Evolutionary conservation across 2,888 invertebrate species (phyloP).

Genomic region (Neelides folsomi): DNA sequence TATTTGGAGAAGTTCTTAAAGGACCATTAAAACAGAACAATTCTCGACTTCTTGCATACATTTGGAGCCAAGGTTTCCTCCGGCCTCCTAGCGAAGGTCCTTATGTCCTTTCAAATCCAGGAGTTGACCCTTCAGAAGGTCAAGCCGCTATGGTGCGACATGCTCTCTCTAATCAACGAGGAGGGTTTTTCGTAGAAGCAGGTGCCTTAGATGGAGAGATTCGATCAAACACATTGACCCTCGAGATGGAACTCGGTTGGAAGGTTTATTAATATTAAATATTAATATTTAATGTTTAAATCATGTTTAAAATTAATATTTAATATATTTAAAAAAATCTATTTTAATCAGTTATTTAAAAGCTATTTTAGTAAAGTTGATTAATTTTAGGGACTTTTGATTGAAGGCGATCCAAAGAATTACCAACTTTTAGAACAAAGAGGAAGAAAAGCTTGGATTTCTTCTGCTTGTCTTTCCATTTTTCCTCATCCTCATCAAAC

Average conservation of each 20-base stretch:
- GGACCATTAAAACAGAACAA: constrained; percentile 26
- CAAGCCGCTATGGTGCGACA: constrained; percentile 20
- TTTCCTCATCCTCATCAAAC: constrained; percentile 30
- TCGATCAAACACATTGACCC: constrained; percentile 42
- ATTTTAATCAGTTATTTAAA: too few species aligned
- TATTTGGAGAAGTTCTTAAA: constrained; percentile 16
- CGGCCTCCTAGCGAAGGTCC: constrained; percentile 16
- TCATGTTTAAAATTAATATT: too few species aligned
- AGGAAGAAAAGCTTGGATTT: constrained; percentile 35
- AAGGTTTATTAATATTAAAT: constrained; percentile 29
- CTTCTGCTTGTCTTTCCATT: constrained; percentile 36
- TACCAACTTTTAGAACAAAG: constrained; percentile 34
- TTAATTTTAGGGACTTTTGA: constrained; percentile 38
- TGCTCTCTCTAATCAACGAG: constrained; percentile 17
- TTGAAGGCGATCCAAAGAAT: constrained; percentile 38
- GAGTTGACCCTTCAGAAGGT: constrained; percentile 23
- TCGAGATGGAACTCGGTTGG: constrained; percentile 42
- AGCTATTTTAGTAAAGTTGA: too few species aligned
- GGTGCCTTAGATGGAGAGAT: constrained; percentile 46
- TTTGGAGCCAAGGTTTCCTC: constrained; percentile 13
- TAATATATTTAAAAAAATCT: too few species aligned
- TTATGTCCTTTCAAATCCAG: constrained; percentile 19
- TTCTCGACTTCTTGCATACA: constrained; percentile 16
- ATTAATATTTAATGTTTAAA: too few species aligned
- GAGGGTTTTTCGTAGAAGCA: constrained; percentile 45